phyloP scores from a whole-genome alignment of 2,888 invertebrate genomes.

The Saturnia pavonia region DNA sequence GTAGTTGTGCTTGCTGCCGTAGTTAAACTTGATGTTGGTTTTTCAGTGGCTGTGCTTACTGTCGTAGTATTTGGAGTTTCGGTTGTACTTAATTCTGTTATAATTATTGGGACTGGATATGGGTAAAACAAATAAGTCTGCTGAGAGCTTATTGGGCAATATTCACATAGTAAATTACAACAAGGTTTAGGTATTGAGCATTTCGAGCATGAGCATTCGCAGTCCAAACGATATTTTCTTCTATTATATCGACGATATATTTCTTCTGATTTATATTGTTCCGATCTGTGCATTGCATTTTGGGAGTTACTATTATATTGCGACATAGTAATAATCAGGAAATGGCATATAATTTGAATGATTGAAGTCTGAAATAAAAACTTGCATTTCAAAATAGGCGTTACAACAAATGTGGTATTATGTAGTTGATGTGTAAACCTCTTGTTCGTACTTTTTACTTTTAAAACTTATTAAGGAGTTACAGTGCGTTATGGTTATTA shows the following conservation, averaged over 20 bases:
- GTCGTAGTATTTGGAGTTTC: not conserved
- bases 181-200: constrained; percentile 5
- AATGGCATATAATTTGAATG: constrained; percentile 6
- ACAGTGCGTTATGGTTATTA: too few relatives aligned
- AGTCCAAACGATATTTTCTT: not conserved
- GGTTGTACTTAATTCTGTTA: constrained; percentile 4
- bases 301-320: not conserved
- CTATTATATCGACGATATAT: not conserved
- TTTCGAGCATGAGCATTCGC: constrained; percentile 1
- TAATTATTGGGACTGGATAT: constrained; percentile 26
- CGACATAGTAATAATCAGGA: not conserved
- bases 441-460: too few relatives aligned
- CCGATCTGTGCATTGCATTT: not conserved
- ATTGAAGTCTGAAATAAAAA: constrained; percentile 4
- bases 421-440: too few relatives aligned
- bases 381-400: not conserved
- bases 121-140: not conserved
- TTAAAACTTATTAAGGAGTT: too few relatives aligned
- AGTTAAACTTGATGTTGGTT: not conserved
- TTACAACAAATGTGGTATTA: not conserved
- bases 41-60: constrained; percentile 14
- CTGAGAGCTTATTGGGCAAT: not conserved
- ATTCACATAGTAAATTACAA: not conserved
- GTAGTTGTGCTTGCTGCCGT: not conserved
- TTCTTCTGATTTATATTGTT: constrained; percentile 3